Conservation (phyloP, 2,113 vertebrate genomes). For the Lepus americanus region DNA sequence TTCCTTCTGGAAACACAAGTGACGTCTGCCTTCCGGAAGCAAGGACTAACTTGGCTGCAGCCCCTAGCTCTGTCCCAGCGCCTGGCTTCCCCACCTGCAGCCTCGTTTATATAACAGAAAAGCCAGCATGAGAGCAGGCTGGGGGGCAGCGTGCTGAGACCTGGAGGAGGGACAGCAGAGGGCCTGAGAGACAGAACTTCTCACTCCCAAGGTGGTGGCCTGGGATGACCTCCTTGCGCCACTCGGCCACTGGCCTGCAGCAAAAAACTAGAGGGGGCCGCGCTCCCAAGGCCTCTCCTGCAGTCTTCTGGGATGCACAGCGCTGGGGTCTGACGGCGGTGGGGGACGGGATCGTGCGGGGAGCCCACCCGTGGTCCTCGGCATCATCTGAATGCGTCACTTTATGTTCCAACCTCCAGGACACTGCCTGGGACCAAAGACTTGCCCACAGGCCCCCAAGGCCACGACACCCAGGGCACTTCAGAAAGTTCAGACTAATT, state of each 20-base stretch:
- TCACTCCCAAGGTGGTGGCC: not conserved
- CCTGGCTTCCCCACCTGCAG: not conserved
- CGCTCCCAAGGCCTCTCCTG: not conserved
- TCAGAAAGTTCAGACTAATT: too few species aligned
- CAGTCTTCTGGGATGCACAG: not conserved
- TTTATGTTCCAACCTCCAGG: not conserved
- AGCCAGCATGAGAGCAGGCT: not conserved
- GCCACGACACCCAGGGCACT: not conserved
- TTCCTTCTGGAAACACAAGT: not conserved
- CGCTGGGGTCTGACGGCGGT: fast-evolving
- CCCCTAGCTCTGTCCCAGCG: not conserved
- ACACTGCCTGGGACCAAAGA: not conserved
- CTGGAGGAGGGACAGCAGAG: not conserved
- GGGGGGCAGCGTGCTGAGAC: not conserved
- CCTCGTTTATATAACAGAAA: not conserved
- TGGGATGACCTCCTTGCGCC: not conserved
- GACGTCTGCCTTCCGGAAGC: not conserved
- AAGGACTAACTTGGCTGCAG: not conserved
- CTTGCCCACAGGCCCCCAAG: not conserved
- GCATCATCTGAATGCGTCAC: fast-evolving
- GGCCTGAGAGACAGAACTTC: not conserved
- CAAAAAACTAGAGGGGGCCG: not conserved
- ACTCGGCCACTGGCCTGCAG: not conserved
- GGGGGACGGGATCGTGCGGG: not conserved
- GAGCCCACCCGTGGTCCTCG: fast-evolving